Conservation (phyloP, 2,888 invertebrate genomes). For the Oconnorella tubifera region DNA sequence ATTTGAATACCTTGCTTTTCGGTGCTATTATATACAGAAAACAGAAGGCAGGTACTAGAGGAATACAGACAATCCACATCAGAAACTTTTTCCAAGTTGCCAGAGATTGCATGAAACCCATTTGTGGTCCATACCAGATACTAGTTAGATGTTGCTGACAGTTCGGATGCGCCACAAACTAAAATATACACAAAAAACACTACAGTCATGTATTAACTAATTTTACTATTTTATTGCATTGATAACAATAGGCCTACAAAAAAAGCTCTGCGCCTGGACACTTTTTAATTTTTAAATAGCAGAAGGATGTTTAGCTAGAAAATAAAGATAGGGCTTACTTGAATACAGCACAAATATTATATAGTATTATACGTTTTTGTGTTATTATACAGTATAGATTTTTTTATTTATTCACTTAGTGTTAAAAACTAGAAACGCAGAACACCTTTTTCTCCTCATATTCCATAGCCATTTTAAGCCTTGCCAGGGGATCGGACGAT, state of each 20-base stretch:
- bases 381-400: background rate
- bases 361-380: background rate
- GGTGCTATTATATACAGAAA: conserved; percentile 53
- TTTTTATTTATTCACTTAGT: background rate
- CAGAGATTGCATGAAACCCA: conserved; percentile 62
- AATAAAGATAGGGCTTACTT: too few species aligned
- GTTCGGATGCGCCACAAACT: conserved; percentile 72
- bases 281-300: too few species aligned
- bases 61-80: conserved; percentile 31
- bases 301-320: too few species aligned
- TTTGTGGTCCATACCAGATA: conserved; percentile 67
- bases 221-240: too few species aligned
- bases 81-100: conserved; percentile 55
- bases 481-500: conserved; percentile 62
- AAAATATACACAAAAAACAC: conserved; percentile 33
- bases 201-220: too few species aligned
- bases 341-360: background rate
- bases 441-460: conserved; percentile 67
- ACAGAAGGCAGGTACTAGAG: conserved; percentile 46
- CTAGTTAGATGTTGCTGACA: conserved; percentile 69
- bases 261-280: too few species aligned
- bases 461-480: conserved; percentile 68
- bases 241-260: too few species aligned
- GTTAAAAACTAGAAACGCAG: too few species aligned
- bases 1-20: conserved; percentile 47